phyloP scores from a whole-genome alignment of 30 jellyfish, hydroid and myxozoan genomes.

The Cassiopea andromeda region DNA sequence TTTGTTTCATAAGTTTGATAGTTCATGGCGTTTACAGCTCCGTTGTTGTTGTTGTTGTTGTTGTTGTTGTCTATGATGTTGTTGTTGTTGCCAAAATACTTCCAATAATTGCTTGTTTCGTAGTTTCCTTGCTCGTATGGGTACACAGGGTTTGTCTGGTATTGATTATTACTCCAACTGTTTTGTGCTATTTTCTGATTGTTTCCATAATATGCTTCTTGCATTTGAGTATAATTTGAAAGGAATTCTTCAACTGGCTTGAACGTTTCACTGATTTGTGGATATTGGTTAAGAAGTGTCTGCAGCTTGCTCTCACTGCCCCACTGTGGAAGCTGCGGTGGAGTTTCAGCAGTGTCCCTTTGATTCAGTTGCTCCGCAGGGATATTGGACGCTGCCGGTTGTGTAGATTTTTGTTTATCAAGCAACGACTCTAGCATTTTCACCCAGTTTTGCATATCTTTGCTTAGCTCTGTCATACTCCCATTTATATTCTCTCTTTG shows the following conservation, averaged over 20 bases:
- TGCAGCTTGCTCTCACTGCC: constrained; percentile 13
- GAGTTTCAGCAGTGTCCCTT: constrained; percentile 49
- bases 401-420: constrained; percentile 20
- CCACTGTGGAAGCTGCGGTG: constrained; percentile 43
- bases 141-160: constrained; percentile 61
- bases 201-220: constrained; percentile 21
- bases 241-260: constrained; percentile 44
- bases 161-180: constrained; percentile 60
- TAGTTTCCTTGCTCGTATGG: constrained; percentile 44
- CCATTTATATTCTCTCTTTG: constrained; percentile 2
- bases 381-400: constrained; percentile 49
- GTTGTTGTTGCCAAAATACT: background rate
- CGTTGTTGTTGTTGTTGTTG: constrained; percentile 40
- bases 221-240: constrained; percentile 30
- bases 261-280: constrained; percentile 61
- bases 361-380: constrained; percentile 32
- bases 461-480: constrained; percentile 56
- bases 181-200: constrained; percentile 1
- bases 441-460: constrained; percentile 71
- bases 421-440: constrained; percentile 65
- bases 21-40: too few species aligned
- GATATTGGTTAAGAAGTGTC: constrained; percentile 48
- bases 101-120: constrained; percentile 2
- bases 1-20: background rate
- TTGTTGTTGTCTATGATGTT: constrained; percentile 36